Conservation (phyloP, 2,888 invertebrate genomes). For the Harmothoe impar region DNA sequence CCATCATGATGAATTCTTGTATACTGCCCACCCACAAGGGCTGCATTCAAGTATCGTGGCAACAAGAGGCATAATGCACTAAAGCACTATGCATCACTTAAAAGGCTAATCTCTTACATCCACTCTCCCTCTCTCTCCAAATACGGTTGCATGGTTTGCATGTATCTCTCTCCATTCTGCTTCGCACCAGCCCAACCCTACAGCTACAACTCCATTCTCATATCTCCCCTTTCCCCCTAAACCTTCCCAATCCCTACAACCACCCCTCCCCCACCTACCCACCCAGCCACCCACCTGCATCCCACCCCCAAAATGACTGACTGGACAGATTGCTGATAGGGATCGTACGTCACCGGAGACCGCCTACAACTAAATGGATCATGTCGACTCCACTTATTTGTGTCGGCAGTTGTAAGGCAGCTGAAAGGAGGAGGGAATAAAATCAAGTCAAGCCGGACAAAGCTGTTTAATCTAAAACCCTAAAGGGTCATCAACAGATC, state of each 20-base stretch:
- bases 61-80: too few relatives aligned
- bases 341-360: slow-evolving; percentile 37
- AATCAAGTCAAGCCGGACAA: background rate
- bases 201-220: too few relatives aligned
- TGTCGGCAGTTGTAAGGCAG: background rate
- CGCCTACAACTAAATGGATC: slow-evolving; percentile 38
- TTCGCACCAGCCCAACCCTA: too few relatives aligned
- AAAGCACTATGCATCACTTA: too few relatives aligned
- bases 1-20: too few relatives aligned
- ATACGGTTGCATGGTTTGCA: too few relatives aligned
- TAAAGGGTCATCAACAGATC: background rate
- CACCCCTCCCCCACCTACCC: background rate
- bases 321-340: background rate
- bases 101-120: too few relatives aligned
- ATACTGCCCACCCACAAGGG: too few relatives aligned
- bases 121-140: too few relatives aligned
- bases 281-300: background rate
- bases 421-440: background rate
- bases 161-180: too few relatives aligned
- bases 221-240: too few relatives aligned
- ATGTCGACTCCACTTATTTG: slow-evolving; percentile 33
- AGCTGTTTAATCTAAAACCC: slow-evolving; percentile 28
- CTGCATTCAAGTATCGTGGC: too few relatives aligned
- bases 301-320: background rate
- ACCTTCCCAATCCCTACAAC: background rate